Evolutionary conservation across 1,140 invertebrate genomes (phyloP).

Genomic region (Maniola jurtina): DNA sequence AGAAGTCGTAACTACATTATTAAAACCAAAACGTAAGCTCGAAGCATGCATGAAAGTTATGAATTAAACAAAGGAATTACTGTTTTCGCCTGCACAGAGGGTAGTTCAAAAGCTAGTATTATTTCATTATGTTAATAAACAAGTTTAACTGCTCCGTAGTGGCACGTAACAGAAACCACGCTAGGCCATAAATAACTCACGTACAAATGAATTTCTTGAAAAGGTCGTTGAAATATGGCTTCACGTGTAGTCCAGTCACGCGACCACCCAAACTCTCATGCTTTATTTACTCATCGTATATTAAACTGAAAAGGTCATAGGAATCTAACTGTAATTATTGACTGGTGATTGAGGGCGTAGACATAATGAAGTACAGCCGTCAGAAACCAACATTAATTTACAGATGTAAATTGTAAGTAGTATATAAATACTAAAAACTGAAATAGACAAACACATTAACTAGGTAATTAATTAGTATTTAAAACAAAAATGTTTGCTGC

Average conservation of each 20-base stretch:
- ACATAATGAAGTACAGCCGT: too few species aligned
- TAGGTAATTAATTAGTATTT: too few species aligned
- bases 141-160: constrained; percentile 50
- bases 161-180: constrained; percentile 43
- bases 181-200: constrained; percentile 59
- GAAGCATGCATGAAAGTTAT: background rate
- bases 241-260: constrained; percentile 60
- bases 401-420: too few species aligned
- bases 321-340: background rate
- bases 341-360: background rate
- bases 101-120: constrained; percentile 19
- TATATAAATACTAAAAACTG: too few species aligned
- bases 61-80: constrained; percentile 18
- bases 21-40: background rate
- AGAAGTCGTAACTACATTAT: background rate
- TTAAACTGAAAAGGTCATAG: background rate
- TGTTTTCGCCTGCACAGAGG: constrained; percentile 17
- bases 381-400: too few species aligned
- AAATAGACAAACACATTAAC: too few species aligned
- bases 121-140: constrained; percentile 50
- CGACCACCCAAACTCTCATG: constrained; percentile 39
- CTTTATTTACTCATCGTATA: constrained; percentile 24
- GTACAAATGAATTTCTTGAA: constrained; percentile 68
- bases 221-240: constrained; percentile 60
- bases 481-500: too few species aligned